Conservation (phyloP, 2,888 invertebrate species). For the Nephrocerus scutellatus region DNA sequence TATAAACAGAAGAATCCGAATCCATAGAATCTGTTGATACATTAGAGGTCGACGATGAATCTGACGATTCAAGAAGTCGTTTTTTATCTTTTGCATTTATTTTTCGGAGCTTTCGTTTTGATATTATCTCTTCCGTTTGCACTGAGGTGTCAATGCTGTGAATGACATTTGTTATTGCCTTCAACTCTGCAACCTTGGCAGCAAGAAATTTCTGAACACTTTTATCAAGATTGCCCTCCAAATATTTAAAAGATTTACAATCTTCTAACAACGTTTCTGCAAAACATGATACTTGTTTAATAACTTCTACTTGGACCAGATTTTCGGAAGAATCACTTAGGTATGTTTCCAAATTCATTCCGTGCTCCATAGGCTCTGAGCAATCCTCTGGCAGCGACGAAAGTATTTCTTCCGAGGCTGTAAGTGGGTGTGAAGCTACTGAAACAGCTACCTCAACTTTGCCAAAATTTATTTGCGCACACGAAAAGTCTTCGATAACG, state of each 20-base stretch:
- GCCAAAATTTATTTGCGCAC: no score
- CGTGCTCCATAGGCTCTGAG: conserved; percentile 30
- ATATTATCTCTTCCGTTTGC: conserved; percentile 24
- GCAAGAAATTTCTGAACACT: conserved; percentile 27
- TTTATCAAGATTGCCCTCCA: conserved; percentile 21
- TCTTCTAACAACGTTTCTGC: conserved; percentile 30
- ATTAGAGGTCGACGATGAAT: conserved; percentile 22
- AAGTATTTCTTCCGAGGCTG: neutral
- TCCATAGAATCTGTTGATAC: conserved; percentile 11
- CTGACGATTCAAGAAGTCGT: conserved; percentile 25
- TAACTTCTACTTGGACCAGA: no score
- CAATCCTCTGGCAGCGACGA: conserved; percentile 22
- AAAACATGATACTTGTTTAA: conserved; percentile 26
- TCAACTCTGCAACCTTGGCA: conserved; percentile 25
- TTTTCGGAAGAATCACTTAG: no score
- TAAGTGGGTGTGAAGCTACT: conserved; percentile 7
- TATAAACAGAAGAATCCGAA: neutral
- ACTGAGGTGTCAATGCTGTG: conserved; percentile 17
- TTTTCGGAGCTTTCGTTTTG: conserved; percentile 24
- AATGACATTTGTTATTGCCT: conserved; percentile 15
- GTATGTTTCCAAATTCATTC: conserved; percentile 26
- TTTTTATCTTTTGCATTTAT: conserved; percentile 29
- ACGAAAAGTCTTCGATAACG: no score
- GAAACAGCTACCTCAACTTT: conserved; percentile 10
- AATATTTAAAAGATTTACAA: conserved; percentile 21